These are phyloP conservation scores for Montipora foliosa DNA, from an alignment of 64 coral and sea anemone species.

Conservation along the genomic window DNA sequence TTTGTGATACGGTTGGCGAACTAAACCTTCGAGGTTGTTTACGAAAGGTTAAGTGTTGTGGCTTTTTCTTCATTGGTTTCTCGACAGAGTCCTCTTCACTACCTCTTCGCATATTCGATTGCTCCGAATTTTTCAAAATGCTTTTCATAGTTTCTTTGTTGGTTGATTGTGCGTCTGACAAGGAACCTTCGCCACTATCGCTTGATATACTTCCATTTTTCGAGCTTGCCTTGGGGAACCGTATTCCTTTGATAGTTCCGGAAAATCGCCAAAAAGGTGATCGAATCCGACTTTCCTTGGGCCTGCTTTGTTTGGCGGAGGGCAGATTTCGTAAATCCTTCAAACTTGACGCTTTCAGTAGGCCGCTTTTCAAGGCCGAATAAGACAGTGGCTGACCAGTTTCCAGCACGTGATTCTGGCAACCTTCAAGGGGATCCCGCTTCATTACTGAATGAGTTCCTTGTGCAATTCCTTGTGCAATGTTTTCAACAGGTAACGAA, in stretches of 20 bases:
- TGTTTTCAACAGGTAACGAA: too few species aligned
- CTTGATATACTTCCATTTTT: constrained; percentile 45
- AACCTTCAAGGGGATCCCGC: not conserved
- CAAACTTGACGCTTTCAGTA: constrained; percentile 20
- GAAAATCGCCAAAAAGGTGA: constrained; percentile 11
- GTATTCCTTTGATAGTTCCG: constrained; percentile 22
- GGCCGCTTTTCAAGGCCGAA: not conserved
- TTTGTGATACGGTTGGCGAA: constrained; percentile 5
- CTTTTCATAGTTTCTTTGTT: not conserved
- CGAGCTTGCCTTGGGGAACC: not conserved
- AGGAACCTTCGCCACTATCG: constrained; percentile 45
- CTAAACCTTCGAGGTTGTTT: not conserved
- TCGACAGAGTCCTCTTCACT: not conserved
- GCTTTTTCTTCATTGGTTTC: not conserved
- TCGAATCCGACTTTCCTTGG: constrained; percentile 5
- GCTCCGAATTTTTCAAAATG: not conserved
- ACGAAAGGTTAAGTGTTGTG: constrained; percentile 26
- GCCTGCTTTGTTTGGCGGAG: not conserved
- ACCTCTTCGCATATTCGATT: not conserved
- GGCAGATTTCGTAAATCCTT: constrained; percentile 31
- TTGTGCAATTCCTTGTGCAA: not conserved
- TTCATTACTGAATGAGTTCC: constrained; percentile 1
- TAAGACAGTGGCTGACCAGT: constrained; percentile 28
- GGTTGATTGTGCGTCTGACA: constrained; percentile 6
- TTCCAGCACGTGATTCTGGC: not conserved